Base-by-base conservation (phyloP, 2,797 vertebrate genomes). In the Galaxias olidus region DNA sequence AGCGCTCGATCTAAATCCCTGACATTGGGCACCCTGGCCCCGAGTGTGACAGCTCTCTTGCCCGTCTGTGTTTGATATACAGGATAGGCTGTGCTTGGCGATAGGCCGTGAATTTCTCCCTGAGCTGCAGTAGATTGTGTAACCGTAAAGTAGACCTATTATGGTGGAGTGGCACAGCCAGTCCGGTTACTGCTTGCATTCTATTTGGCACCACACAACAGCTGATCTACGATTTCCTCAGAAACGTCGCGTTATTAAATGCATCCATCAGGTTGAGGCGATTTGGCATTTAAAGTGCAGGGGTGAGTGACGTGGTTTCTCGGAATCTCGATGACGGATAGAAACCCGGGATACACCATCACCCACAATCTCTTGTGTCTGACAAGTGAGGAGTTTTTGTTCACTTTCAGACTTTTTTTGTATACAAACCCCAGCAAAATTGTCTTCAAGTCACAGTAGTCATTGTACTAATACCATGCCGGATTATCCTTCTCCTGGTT, bases 231-330 rank as follows among this genome's bases (percentile, higher is more conserved):
- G 17, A 49, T 49, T 51, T 51, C 49, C 18, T 15, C 10, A 47
- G 45, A 56, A 59, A 50, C 20, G 43, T 49, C 60, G 63, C 41
- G 41, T 52, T 10, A 52, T 69, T 57, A 62, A 30, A n/a, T 8
- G 51, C 67, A 14, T 53, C 44, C 30, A 42, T 48, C 40, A 57
- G 44, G 59, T 14, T 52, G 20, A 3, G 4, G 18, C 59, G 63
- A 52, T 72, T 69, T 72, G 47, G 49, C 20, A 12, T 71, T 72
- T 69, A 56, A 71, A 50, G 65, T 73, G 74, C 53, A 66, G 68
- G 66, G 76, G 70, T 51, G 41, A 69, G 54, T 83, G 83, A 83
- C 83, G 83, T 77, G 65, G 71, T 82, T 86, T 81, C 77, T 84
- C 67, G 56, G 75, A 78, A 79, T 79, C 80, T 63, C 73, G 81